A percentile compares a stretch with the other conserved stretches of the same genome.
Conservation (phyloP, 1,140 invertebrate species). For the Drosophila biarmipes region DNA sequence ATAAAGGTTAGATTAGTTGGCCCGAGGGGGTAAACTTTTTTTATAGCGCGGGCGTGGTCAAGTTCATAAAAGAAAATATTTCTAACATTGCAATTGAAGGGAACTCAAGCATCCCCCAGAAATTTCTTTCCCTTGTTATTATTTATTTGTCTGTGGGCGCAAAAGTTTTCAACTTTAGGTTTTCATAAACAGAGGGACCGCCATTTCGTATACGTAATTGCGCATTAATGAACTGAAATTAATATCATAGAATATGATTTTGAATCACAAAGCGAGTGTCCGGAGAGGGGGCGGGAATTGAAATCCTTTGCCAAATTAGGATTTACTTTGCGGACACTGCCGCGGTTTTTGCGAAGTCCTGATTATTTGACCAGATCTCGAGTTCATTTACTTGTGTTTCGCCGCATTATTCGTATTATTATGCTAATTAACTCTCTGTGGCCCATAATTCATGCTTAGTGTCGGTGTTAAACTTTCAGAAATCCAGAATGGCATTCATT, state of each 20-base stretch:
- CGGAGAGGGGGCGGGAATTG: neutral
- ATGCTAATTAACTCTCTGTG: constrained; percentile 57
- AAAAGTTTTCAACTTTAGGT: constrained; percentile 46
- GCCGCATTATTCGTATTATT: constrained; percentile 50
- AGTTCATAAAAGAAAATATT: constrained; percentile 41
- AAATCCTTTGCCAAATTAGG: constrained; percentile 41
- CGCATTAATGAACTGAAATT: constrained; percentile 61
- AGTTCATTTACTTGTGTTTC: constrained; percentile 47
- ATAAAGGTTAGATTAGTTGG: constrained; percentile 54
- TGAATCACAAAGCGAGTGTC: constrained; percentile 44
- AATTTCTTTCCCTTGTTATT: constrained; percentile 10
- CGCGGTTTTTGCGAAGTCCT: constrained; percentile 16
- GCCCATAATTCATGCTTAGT: constrained; percentile 57
- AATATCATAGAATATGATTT: constrained; percentile 49
- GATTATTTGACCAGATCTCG: constrained; percentile 24
- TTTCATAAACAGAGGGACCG: constrained; percentile 5
- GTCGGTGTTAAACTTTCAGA: constrained; percentile 27
- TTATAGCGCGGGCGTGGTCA: constrained; percentile 14
- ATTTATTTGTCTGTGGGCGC: constrained; percentile 42
- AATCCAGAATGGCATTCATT: neutral
- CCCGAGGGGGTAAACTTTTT: constrained; percentile 37
- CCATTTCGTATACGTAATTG: constrained; percentile 40
- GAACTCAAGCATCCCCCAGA: neutral
- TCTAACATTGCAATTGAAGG: neutral
- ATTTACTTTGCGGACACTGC: constrained; percentile 32